Evolutionary conservation across 2,888 invertebrate genomes (phyloP), one percentile per base, ranked within the genome.

Genomic region (Rhamphomyia laevipes): DNA sequence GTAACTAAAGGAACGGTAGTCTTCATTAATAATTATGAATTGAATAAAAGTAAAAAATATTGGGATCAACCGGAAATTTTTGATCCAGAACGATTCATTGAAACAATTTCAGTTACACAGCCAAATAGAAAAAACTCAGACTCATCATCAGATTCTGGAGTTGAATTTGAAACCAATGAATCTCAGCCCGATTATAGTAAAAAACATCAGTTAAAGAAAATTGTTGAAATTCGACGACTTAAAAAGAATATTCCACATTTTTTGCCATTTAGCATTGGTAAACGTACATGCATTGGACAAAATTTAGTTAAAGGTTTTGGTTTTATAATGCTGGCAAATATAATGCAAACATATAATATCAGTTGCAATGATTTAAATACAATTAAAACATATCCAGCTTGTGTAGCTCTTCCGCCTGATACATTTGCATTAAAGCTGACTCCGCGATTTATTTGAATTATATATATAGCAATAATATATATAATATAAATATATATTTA

Each of bases 201-300:
- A 27, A 42, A 42, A 23, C 10, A 15, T 13, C 17, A 5, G 2
- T 21, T 13, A 41, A n/a, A 21, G 15, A 23, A 42, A 42, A 15
- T 21, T 13, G 21, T 21, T n/a, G n/a, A 42, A 42, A 17, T 52
- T 54, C 0, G 58, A 55, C 65, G 73, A 1, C 70, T 78, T 0
- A 76, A 64, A 54, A 75, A 70, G 55, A 78, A 77, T 57, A 75
- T 79, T 11, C 76, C 84, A 0, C 82, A 86, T 62, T 90, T 89
- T 62, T 71, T 90, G 12, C 90, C 90, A 0, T 91, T 90, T 68
- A 86, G 88, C 61, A 86, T 86, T 41, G 90, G 90, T 9, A 87
- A 84, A 61, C 71, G 90, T n/a, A 86, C 88, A 0, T 90, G 90
- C 61, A 84, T 90, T 50, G 90, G 90, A 0, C 87, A 88, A 60